Conservation (phyloP, 2,113 vertebrate species). For the Casuarius casuarius region DNA sequence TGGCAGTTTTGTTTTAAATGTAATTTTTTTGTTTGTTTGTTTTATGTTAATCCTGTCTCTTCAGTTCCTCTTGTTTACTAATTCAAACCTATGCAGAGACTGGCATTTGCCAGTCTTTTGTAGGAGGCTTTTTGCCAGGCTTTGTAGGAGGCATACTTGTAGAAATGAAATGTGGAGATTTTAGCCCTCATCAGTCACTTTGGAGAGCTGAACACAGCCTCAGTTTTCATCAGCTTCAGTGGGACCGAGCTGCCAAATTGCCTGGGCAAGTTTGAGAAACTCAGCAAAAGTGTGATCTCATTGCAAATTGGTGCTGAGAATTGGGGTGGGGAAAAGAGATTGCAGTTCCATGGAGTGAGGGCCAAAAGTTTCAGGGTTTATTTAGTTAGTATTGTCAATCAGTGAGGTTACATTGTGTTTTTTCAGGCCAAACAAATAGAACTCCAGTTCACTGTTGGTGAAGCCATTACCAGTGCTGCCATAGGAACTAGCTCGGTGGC, state of each 20-base stretch:
- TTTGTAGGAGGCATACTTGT: not conserved
- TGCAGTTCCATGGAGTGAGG: not conserved
- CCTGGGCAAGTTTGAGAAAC: not conserved
- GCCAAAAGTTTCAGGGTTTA: not conserved
- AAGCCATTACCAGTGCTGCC: slow-evolving; percentile 92
- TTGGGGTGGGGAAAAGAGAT: not conserved
- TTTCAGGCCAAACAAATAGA: slow-evolving; percentile 95
- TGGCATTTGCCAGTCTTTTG: not conserved
- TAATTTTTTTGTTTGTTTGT: not conserved
- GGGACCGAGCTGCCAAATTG: not conserved
- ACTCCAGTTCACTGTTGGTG: slow-evolving; percentile 95
- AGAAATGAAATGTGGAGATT: not conserved
- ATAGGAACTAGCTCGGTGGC: slow-evolving; percentile 90
- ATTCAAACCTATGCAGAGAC: not conserved
- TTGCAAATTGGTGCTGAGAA: not conserved
- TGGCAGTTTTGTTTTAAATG: not conserved
- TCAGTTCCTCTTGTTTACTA: not conserved
- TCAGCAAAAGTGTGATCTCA: not conserved
- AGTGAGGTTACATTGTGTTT: not conserved
- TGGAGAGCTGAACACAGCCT: not conserved
- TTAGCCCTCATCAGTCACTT: not conserved
- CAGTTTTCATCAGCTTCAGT: not conserved
- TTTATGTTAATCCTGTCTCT: not conserved
- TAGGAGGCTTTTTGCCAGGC: not conserved
- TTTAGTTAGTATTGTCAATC: not conserved